These are phyloP conservation scores for Athetis lepigone DNA, from an alignment of 2,888 invertebrate genomes.

Conservation along the genomic window DNA sequence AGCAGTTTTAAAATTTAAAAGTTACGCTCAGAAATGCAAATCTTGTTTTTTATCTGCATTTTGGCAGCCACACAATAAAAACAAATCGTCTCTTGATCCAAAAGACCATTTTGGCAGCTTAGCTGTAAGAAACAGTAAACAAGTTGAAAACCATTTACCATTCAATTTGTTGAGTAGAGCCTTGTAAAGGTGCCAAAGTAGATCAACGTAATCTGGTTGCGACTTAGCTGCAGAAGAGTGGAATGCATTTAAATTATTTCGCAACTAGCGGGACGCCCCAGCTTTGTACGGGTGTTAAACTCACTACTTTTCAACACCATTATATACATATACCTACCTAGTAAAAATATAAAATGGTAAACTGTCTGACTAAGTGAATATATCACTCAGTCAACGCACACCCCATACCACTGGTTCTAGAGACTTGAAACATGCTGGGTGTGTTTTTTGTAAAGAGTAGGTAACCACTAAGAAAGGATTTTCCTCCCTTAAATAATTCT, in stretches of 20 bases:
- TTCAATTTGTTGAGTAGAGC: slow-evolving; percentile 14
- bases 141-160: slow-evolving; percentile 36
- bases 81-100: not conserved
- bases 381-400: no score
- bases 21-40: not conserved
- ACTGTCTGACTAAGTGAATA: no score
- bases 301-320: no score
- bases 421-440: no score
- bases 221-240: slow-evolving; percentile 4
- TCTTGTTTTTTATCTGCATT: slow-evolving; percentile 7
- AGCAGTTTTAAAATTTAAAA: not conserved
- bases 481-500: no score
- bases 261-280: not conserved
- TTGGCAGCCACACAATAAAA: slow-evolving; percentile 25
- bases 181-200: slow-evolving; percentile 38
- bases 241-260: not conserved
- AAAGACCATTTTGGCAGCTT: slow-evolving; percentile 24
- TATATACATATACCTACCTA: no score
- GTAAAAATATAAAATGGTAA: no score
- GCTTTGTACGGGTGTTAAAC: no score
- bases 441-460: no score
- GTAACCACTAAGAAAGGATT: no score
- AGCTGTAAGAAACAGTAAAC: slow-evolving; percentile 3
- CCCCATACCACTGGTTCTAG: no score
- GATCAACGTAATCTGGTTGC: slow-evolving; percentile 8